A percentile compares a stretch with the other conserved stretches of the same genome.
These are phyloP conservation scores for Oreochromis mossambicus DNA, from an alignment of 2,797 vertebrate genomes.

Conservation along the genomic window DNA sequence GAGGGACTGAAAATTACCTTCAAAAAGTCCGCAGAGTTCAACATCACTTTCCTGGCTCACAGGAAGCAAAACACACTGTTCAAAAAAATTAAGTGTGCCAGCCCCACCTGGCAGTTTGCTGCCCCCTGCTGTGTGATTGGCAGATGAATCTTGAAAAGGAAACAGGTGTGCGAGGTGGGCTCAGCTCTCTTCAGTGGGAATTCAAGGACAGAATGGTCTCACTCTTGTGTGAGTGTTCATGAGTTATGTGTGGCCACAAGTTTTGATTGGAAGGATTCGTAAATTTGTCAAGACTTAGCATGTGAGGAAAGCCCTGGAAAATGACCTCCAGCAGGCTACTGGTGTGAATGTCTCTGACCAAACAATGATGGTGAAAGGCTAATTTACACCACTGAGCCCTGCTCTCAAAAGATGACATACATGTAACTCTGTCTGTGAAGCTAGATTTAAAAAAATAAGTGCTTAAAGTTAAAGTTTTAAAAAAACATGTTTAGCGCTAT, in stretches of 20 bases:
- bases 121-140: neutral
- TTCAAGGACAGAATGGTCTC: rapidly evolving
- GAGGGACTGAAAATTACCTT: neutral
- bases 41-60: neutral
- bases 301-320: neutral
- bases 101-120: neutral
- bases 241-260: rapidly evolving
- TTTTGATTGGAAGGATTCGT: neutral
- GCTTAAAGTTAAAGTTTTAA: neutral
- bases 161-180: rapidly evolving
- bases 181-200: neutral
- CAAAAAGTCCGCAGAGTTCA: neutral
- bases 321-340: neutral
- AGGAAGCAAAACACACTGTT: neutral
- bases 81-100: rapidly evolving
- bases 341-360: neutral
- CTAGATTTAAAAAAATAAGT: rapidly evolving
- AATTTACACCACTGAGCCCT: neutral
- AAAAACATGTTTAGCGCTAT: neutral
- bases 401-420: neutral
- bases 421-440: neutral
- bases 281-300: neutral
- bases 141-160: neutral
- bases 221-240: neutral
- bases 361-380: rapidly evolving